phyloP scores from a whole-genome alignment of 1,140 invertebrate species.

The Homarus americanus region DNA sequence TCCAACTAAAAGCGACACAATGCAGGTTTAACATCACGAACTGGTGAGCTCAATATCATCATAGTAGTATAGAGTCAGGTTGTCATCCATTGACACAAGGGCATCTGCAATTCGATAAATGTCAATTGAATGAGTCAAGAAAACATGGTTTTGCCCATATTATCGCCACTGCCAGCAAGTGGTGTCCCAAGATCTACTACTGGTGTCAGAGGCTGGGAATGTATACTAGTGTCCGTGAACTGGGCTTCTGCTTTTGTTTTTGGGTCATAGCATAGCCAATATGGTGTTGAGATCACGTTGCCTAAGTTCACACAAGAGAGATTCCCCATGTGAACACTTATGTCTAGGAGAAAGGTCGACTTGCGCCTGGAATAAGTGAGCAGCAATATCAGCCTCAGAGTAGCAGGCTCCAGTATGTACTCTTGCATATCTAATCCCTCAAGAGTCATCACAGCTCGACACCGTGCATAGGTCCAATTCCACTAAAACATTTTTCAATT shows the following conservation, averaged over 20 bases:
- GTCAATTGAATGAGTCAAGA: slow-evolving; percentile 84
- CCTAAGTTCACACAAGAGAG: slow-evolving; percentile 85
- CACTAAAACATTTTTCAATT: slow-evolving; percentile 85
- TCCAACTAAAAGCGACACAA: slow-evolving; percentile 85
- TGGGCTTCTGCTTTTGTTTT: slow-evolving; percentile 81
- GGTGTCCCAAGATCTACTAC: slow-evolving; percentile 71
- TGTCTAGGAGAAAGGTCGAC: slow-evolving; percentile 81
- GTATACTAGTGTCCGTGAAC: slow-evolving; percentile 76
- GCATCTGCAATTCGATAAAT: slow-evolving; percentile 82
- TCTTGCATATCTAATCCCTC: slow-evolving; percentile 86
- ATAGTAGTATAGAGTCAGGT: slow-evolving; percentile 84
- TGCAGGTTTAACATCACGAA: slow-evolving; percentile 85
- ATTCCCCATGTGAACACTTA: slow-evolving; percentile 84
- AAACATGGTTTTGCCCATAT: slow-evolving; percentile 85
- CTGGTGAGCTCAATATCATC: slow-evolving; percentile 86
- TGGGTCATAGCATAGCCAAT: slow-evolving; percentile 85
- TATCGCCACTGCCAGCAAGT: slow-evolving; percentile 80
- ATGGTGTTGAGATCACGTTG: slow-evolving; percentile 86
- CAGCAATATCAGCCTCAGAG: slow-evolving; percentile 86
- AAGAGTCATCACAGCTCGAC: slow-evolving; percentile 86
- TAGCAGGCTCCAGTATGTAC: slow-evolving; percentile 87
- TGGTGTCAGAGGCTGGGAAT: slow-evolving; percentile 74
- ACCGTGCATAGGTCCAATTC: slow-evolving; percentile 85
- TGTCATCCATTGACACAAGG: slow-evolving; percentile 84
- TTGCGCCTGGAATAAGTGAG: slow-evolving; percentile 79